A percentile compares a stretch with the other conserved stretches of the same genome.
These are phyloP conservation scores for Embiotoca jacksoni DNA, from an alignment of 2,113 vertebrate species.

Conservation along the genomic window DNA sequence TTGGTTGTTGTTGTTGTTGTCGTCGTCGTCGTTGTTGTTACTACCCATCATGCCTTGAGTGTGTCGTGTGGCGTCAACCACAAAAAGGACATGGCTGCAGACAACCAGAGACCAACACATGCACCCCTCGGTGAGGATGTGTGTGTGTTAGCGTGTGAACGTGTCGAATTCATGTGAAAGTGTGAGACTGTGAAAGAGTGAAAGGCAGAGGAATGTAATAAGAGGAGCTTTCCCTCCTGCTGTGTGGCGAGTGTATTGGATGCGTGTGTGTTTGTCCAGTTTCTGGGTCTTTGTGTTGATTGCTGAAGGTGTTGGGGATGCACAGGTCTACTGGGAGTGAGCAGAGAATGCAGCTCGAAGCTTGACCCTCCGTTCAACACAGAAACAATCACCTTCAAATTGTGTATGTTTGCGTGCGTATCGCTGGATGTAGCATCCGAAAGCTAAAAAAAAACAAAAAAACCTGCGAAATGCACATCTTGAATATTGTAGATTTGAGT, in stretches of 20 bases:
- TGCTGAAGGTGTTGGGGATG: conserved; percentile 66
- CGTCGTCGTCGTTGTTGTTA: background rate
- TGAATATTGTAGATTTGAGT: background rate
- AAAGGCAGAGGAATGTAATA: background rate
- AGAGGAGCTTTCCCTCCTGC: conserved; percentile 1
- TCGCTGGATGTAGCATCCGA: background rate
- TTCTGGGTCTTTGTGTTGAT: conserved; percentile 43
- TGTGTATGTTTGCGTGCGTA: conserved; percentile 17
- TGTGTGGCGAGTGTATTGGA: background rate
- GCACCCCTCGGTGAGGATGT: conserved; percentile 81
- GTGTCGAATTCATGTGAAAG: conserved; percentile 1
- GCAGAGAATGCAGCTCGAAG: conserved; percentile 82
- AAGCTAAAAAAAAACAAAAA: background rate
- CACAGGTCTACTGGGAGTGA: conserved; percentile 83
- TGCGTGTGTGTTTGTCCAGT: conserved; percentile 25
- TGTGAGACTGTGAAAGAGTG: conserved; percentile 11
- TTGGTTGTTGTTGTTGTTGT: background rate
- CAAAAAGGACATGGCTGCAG: conserved; percentile 99
- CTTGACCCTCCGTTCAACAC: conserved; percentile 81
- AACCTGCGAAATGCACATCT: conserved; percentile 6
- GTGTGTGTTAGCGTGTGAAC: conserved; percentile 31
- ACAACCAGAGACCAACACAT: conserved; percentile 94
- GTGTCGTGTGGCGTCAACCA: conserved; percentile 99
- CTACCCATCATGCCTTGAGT: conserved; percentile 91
- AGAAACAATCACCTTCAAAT: conserved; percentile 51